phyloP scores from a whole-genome alignment of 2,797 vertebrate genomes.

The Lagorchestes hirsutus region DNA sequence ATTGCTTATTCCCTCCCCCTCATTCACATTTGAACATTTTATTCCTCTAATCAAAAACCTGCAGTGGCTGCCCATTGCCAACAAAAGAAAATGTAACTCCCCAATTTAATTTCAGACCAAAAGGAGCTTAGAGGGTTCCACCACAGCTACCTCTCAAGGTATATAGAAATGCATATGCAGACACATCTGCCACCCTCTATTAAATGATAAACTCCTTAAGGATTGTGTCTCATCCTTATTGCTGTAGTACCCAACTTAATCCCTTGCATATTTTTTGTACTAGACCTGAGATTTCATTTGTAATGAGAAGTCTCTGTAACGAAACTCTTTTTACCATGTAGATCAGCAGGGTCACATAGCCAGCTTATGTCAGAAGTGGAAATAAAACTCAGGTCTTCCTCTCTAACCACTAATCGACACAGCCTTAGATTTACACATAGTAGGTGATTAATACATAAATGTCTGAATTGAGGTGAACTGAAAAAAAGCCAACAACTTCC shows the following conservation, averaged over 20 bases:
- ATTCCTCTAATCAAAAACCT: background rate
- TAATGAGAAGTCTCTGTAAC: background rate
- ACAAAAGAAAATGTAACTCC: background rate
- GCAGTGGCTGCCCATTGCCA: background rate
- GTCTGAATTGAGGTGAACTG: background rate
- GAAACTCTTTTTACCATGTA: background rate
- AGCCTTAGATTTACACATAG: background rate
- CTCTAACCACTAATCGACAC: background rate
- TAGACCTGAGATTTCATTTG: background rate
- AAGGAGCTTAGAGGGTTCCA: no score
- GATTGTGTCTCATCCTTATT: background rate
- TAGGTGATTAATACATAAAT: background rate
- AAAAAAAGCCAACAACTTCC: conserved; percentile 60
- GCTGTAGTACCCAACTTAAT: background rate
- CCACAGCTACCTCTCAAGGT: background rate
- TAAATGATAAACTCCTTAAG: background rate
- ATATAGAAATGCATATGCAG: background rate
- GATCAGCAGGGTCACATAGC: background rate
- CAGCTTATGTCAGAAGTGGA: background rate
- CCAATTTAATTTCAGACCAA: background rate
- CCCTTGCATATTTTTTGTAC: background rate
- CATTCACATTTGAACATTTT: background rate
- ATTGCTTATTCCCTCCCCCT: background rate
- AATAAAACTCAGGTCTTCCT: background rate
- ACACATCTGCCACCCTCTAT: background rate